Evolutionary conservation across 2,797 vertebrate genomes (phyloP), one percentile per base, ranked within the genome.

Genomic region (Dicrostonyx torquatus): DNA sequence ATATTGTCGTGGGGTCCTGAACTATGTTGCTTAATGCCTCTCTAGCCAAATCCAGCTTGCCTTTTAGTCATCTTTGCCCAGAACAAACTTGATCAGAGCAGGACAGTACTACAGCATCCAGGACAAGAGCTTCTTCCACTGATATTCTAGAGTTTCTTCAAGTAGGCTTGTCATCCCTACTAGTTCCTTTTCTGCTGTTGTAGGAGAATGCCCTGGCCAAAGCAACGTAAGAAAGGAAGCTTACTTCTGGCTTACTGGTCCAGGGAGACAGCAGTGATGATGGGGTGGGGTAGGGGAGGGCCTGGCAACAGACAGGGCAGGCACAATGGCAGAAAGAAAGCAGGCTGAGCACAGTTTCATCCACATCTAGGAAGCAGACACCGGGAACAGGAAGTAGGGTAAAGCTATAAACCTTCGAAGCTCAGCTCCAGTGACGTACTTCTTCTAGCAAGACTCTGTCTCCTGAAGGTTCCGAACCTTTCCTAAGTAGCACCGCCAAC

Each of bases 1-100:
- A 4, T 14, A 64, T 17, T 24, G 12, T 2, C 1, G 24, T 3
- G 12, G 31, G 34, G 40, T 78, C 34, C 60, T 34, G 24, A 77
- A 62, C 40, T 58, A 78, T 22, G 17, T 4, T 31, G 24, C 3
- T 26, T 13, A 53, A 12, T 10, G 14, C 34, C 24, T 75, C 14
- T 2, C 58, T 60, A 82, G 40, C 4, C 70, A 45, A 70, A 68
- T 70, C 53, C 24, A 26, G 55, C 60, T 64, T 48, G 4, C 12
- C 9, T 53, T 45, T 60, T 55, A 17, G 55, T 48, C 34, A 4
- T 45, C 76, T 64, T 55, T 40, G 76, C 48, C 48, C 68, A 75
- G 68, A 86, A 90, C 22, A 86, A 43, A 93, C 13, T 43, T 37
- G 62, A 55, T n/a, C 60, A 45, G 66, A 94, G 17, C 5, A n/a